Evolutionary conservation across 2,888 invertebrate genomes (phyloP).

Genomic region (Ophion obscuratus): DNA sequence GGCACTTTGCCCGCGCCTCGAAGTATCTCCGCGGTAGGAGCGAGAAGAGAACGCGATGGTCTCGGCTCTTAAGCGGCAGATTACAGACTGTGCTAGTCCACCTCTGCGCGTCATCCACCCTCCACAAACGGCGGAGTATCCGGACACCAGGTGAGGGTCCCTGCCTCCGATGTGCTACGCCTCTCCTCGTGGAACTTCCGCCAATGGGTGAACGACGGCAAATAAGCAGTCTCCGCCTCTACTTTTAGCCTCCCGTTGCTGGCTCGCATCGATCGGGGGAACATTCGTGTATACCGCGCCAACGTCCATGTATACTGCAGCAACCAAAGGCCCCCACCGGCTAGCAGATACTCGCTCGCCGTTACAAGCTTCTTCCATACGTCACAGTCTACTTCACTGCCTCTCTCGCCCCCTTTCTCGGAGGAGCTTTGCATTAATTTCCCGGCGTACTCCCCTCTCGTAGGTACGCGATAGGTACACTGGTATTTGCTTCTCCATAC

Average conservation of each 20-base stretch:
- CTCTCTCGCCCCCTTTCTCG: constrained; percentile 20
- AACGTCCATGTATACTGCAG: constrained; percentile 27
- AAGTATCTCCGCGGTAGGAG: constrained; percentile 67
- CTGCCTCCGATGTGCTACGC: constrained; percentile 51
- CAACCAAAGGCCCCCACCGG: constrained; percentile 25
- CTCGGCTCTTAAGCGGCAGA: constrained; percentile 79
- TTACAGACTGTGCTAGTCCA: constrained; percentile 79
- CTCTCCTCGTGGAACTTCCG: constrained; percentile 23
- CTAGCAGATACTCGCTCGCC: constrained; percentile 33
- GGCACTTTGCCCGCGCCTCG: constrained; percentile 49
- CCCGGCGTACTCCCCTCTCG: constrained; percentile 36
- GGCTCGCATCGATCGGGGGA: constrained; percentile 69
- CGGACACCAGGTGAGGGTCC: constrained; percentile 60
- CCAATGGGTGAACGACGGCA: constrained; percentile 39
- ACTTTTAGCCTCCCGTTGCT: constrained; percentile 29
- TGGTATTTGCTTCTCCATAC: constrained; percentile 42
- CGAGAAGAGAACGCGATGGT: constrained; percentile 71
- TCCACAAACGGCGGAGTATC: constrained; percentile 45
- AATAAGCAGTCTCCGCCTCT: constrained; percentile 46
- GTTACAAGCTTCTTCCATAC: constrained; percentile 43
- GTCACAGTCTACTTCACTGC: constrained; percentile 24
- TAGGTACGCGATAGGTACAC: constrained; percentile 18
- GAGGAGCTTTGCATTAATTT: constrained; percentile 64
- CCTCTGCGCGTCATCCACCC: constrained; percentile 73
- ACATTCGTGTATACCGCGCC: constrained; percentile 20